Base-by-base conservation (phyloP, 2,113 vertebrate genomes). In the Sylvia atricapilla region DNA sequence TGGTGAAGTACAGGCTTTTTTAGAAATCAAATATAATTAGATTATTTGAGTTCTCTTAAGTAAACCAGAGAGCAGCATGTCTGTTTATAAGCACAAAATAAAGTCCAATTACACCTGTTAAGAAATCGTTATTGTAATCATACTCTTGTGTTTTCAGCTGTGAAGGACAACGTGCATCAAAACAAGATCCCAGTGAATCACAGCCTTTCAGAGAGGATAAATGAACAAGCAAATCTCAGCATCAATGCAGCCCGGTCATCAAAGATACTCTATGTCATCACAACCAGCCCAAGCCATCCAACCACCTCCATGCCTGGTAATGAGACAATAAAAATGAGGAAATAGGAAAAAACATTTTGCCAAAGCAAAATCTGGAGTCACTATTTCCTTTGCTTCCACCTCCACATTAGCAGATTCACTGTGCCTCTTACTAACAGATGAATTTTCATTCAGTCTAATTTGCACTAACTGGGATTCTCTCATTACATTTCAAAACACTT, bases 251-350 rank as follows among this genome's bases (percentile, higher is more conserved):
- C 94, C 90, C 97, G 95, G 2, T 98, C 99, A 55, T 98, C 99
- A 78, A 99, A 99, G 96, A 98, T 99, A 60, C 98, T 99, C 84
- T 99, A 99, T 33, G 98, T 99, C 92, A 99, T 99, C 98, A 99
- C 99, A 81, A 99, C 99, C 96, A 99, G 99, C 97, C 99, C 99
- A 33, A 98, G 98, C 88, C 98, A 98, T 86, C 98, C 98, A 17
- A 98, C 98, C 20, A 98, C 97, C 96, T 98, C 98, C 89, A 98
- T 98, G 98, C 99, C 99, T 98, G 99, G 99, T 99, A 96, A 96
- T 70, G 53, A 23, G 24, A 69, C n/a, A 76, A 21, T 16, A 46
- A 58, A 87, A 74, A 64, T 5, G 8, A 37, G 52, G 22, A 68
- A 90, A 93, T 2, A 11, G 56, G 33, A 52, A 75, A 81, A 81